Conservation (phyloP, 2,888 invertebrate species). For the Troides helena region DNA sequence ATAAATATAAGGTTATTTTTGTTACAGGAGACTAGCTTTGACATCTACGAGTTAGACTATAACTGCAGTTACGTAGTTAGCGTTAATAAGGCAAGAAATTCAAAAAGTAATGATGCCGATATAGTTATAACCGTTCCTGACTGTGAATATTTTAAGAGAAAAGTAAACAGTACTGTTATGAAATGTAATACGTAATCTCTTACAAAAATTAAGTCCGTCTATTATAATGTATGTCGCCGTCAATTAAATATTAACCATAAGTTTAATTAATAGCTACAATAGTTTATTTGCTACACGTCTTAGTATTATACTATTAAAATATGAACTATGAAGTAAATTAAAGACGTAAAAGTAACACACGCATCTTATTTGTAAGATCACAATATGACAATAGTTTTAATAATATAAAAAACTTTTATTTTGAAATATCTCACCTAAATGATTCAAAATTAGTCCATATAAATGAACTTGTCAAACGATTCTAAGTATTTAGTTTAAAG, state of each 20-base stretch:
- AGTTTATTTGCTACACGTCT: too few species aligned
- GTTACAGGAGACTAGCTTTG: constrained; percentile 76
- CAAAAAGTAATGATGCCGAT: constrained; percentile 67
- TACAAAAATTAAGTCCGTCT: constrained; percentile 2
- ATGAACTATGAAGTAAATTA: too few species aligned
- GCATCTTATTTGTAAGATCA: too few species aligned
- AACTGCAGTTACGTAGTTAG: constrained; percentile 79
- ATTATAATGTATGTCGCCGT: not conserved
- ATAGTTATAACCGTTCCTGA: constrained; percentile 75
- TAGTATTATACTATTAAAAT: too few species aligned
- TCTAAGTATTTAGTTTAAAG: too few species aligned
- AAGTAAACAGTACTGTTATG: constrained; percentile 52
- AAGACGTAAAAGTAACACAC: too few species aligned
- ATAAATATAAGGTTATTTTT: not conserved
- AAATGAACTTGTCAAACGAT: too few species aligned
- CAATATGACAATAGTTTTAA: too few species aligned
- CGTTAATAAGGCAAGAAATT: constrained; percentile 65
- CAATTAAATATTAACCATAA: not conserved
- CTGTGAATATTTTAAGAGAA: constrained; percentile 72
- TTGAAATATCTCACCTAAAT: too few species aligned
- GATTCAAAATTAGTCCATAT: too few species aligned
- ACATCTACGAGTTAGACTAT: constrained; percentile 80
- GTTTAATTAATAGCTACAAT: too few species aligned
- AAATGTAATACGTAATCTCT: constrained; percentile 47
- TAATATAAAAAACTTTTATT: too few species aligned